A percentile compares a stretch with the other conserved stretches of the same genome.
Conservation (phyloP, 2,113 vertebrate genomes). For the Clupea harengus region DNA sequence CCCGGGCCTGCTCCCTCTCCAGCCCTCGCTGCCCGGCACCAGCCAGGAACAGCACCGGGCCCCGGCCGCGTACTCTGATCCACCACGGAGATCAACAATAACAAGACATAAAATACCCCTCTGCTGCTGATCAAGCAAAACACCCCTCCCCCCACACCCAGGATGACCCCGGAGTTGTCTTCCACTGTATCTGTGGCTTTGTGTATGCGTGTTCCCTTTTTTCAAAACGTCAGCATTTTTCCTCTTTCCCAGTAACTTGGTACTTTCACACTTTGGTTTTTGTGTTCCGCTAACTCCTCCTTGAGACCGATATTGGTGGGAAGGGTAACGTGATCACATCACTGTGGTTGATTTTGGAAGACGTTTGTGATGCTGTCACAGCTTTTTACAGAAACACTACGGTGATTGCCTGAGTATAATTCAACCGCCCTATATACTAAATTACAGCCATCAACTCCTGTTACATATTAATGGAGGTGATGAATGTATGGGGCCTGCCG, state of each 20-base stretch:
- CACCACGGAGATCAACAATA: background rate
- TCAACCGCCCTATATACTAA: background rate
- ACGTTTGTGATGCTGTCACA: background rate
- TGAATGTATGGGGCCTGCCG: background rate
- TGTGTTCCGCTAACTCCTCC: background rate
- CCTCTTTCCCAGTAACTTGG: background rate
- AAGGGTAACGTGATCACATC: background rate
- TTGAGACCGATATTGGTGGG: background rate
- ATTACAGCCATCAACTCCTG: background rate
- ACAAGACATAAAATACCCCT: background rate
- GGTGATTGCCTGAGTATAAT: background rate
- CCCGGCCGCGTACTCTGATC: background rate
- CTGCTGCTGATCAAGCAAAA: background rate
- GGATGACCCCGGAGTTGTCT: background rate
- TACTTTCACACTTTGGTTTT: background rate
- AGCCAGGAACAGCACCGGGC: background rate
- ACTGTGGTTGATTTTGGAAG: background rate
- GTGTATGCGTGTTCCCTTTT: background rate
- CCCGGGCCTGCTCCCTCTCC: conserved; percentile 28
- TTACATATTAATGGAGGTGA: conserved; percentile 3
- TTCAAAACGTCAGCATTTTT: background rate
- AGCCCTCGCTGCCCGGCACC: background rate
- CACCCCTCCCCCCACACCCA: background rate
- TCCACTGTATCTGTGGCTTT: background rate
- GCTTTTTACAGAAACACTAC: background rate